Evolutionary conservation across 1,140 invertebrate species (phyloP).

Genomic region (Gryon sp.): DNA sequence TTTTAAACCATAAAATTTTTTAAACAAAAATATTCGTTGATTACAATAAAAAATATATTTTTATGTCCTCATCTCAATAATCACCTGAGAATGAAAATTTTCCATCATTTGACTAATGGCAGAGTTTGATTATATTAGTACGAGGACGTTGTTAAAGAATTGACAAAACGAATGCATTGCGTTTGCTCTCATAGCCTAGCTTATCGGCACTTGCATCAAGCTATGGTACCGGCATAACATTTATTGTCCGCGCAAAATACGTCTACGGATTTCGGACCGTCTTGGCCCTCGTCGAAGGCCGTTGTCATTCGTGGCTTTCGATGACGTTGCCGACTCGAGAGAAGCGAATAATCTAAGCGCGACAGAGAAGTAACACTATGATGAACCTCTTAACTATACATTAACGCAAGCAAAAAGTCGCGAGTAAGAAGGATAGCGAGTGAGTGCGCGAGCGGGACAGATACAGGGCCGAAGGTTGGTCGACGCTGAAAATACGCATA

Average conservation of each 20-base stretch:
- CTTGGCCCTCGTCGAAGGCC: conserved; percentile 76
- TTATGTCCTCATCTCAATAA: no score
- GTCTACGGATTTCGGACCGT: conserved; percentile 63
- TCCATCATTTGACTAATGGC: background rate
- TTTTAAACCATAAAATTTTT: no score
- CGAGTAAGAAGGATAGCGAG: conserved; percentile 35
- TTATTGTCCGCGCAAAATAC: conserved; percentile 57
- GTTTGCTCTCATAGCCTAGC: no score
- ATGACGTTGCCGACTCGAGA: conserved; percentile 61
- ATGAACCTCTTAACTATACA: conserved; percentile 64
- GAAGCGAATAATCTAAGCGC: conserved; percentile 38
- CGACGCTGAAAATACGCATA: conserved; percentile 77
- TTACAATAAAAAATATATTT: no score
- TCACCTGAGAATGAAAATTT: background rate
- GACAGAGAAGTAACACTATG: conserved; percentile 42
- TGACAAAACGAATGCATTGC: no score
- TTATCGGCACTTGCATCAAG: no score
- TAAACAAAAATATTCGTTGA: no score
- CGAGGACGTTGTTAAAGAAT: no score
- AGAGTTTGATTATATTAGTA: background rate
- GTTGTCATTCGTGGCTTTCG: no score
- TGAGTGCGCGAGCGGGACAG: conserved; percentile 40
- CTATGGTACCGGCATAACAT: conserved; percentile 55
- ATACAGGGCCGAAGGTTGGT: conserved; percentile 70
- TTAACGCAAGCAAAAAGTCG: conserved; percentile 58